phyloP scores from a whole-genome alignment of 2,113 vertebrate species.

The Gopherus flavomarginatus region DNA sequence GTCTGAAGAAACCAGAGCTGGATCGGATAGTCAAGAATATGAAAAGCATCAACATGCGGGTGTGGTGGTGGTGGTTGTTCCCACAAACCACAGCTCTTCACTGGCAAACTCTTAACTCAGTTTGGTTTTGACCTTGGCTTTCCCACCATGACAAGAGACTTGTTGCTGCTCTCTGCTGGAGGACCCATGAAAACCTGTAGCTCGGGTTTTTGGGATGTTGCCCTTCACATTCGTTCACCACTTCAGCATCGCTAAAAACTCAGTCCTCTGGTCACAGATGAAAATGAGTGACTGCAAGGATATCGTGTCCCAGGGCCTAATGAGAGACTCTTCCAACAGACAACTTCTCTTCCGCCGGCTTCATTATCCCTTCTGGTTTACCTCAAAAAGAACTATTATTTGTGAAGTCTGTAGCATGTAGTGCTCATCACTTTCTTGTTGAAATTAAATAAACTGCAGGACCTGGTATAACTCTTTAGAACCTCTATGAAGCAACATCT shows the following conservation, averaged over 20 bases:
- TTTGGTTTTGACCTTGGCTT: accelerated
- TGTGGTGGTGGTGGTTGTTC: background rate
- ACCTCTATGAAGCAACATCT: conserved; percentile 31
- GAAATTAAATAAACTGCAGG: background rate
- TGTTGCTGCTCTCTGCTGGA: accelerated
- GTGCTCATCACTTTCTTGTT: background rate
- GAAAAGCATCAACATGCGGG: accelerated
- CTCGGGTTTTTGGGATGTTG: background rate
- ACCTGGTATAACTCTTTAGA: conserved; percentile 53
- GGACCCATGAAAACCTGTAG: accelerated
- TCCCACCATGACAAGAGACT: accelerated
- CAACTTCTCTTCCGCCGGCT: background rate
- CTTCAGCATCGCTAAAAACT: background rate
- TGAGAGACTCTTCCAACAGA: background rate
- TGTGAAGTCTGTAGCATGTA: background rate
- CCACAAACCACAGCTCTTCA: background rate
- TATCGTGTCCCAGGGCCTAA: accelerated
- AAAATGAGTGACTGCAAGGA: background rate
- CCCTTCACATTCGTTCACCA: background rate
- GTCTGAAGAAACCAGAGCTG: too few relatives aligned
- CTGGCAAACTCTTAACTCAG: background rate
- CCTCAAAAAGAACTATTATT: background rate
- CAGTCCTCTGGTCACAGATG: accelerated
- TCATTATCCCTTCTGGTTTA: background rate
- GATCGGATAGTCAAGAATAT: accelerated